Conservation (phyloP, 1,140 invertebrate genomes). For the Spodoptera frugiperda region DNA sequence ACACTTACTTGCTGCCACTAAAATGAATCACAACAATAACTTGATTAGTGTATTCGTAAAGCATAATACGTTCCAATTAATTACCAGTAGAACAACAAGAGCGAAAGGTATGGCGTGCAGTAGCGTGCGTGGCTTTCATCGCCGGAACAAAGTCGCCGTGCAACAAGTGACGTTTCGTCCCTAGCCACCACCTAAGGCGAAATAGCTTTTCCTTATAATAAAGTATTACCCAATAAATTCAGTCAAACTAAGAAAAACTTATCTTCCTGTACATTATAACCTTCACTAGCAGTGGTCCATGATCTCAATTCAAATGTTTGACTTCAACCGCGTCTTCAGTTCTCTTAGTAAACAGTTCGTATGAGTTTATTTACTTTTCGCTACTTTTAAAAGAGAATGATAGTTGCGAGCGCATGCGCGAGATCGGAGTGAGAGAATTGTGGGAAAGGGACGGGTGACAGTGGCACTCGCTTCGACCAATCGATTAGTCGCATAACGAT, state of each 20-base stretch:
- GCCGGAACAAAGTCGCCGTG: slow-evolving; percentile 79
- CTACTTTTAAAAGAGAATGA: slow-evolving; percentile 78
- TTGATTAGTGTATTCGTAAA: slow-evolving; percentile 48
- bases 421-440: slow-evolving; percentile 67
- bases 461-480: slow-evolving; percentile 82
- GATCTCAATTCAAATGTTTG: slow-evolving; percentile 44
- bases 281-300: slow-evolving; percentile 18
- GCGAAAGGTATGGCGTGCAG: slow-evolving; percentile 71
- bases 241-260: background rate
- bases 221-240: slow-evolving; percentile 41
- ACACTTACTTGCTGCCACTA: background rate
- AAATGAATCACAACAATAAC: slow-evolving; percentile 17
- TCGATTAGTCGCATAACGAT: slow-evolving; percentile 86
- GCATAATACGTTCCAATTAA: slow-evolving; percentile 71
- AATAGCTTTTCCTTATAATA: slow-evolving; percentile 58
- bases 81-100: slow-evolving; percentile 70
- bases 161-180: slow-evolving; percentile 81
- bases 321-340: slow-evolving; percentile 60
- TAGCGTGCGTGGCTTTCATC: slow-evolving; percentile 80
- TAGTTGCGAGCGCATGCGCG: slow-evolving; percentile 70
- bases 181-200: slow-evolving; percentile 63
- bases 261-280: slow-evolving; percentile 4
- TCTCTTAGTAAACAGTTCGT: slow-evolving; percentile 73
- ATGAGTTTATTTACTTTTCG: slow-evolving; percentile 83
- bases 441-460: slow-evolving; percentile 73